Percentiles rank a stretch among this genome's conserved stretches.
Conservation (phyloP, 2,113 vertebrate genomes). For the Strigops habroptila region DNA sequence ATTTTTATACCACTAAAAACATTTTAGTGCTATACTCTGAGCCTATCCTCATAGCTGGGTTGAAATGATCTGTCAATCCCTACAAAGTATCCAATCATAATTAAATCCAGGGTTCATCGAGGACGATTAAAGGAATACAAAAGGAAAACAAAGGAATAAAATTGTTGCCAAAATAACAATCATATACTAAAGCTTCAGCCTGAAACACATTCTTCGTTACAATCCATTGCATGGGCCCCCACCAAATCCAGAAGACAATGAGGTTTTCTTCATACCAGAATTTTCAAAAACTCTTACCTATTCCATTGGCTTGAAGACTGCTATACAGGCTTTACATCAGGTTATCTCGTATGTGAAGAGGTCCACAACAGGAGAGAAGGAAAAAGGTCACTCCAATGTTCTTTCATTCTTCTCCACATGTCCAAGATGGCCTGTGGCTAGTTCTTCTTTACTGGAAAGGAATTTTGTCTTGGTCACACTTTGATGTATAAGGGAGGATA, state of each 20-base stretch:
- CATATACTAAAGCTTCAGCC: background rate
- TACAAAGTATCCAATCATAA: background rate
- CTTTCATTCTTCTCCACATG: background rate
- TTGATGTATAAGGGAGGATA: background rate
- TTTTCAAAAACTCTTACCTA: background rate
- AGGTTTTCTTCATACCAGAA: background rate
- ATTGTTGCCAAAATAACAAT: background rate
- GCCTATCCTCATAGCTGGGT: background rate
- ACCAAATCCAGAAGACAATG: background rate
- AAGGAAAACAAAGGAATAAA: background rate
- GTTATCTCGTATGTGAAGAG: background rate
- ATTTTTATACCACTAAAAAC: background rate
- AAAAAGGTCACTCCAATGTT: background rate
- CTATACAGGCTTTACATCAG: background rate
- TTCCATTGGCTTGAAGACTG: background rate
- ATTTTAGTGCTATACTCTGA: background rate
- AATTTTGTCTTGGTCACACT: background rate
- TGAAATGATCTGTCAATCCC: background rate
- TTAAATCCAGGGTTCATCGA: background rate
- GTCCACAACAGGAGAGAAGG: background rate
- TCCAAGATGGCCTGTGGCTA: background rate
- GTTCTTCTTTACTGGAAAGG: constrained; percentile 1
- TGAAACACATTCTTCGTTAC: background rate
- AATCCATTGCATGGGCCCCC: background rate
- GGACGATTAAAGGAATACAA: too few species aligned